Evolutionary conservation across 2,797 vertebrate species (phyloP).

Genomic region (Urophycis tenuis): DNA sequence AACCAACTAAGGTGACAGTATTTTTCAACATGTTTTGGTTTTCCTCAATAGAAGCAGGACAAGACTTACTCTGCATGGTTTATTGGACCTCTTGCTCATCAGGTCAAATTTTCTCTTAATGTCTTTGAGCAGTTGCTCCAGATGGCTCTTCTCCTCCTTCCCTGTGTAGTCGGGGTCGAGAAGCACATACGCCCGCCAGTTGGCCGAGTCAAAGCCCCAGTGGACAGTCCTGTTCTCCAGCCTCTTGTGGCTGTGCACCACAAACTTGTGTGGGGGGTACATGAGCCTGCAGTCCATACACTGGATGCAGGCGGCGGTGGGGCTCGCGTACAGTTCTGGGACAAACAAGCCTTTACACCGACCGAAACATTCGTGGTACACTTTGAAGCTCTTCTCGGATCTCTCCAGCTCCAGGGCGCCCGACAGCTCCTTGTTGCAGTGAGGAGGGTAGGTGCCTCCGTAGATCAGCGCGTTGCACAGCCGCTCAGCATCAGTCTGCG

Average conservation of each 20-base stretch:
- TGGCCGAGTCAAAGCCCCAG: slow-evolving; percentile 96
- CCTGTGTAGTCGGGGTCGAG: slow-evolving; percentile 89
- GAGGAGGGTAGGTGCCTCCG: slow-evolving; percentile 74
- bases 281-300: slow-evolving; percentile 93
- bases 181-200: slow-evolving; percentile 94
- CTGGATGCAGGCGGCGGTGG: slow-evolving; percentile 87
- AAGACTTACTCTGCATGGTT: slow-evolving; percentile 68
- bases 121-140: slow-evolving; percentile 84
- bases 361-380: slow-evolving; percentile 94
- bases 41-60: slow-evolving; percentile 3
- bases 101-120: slow-evolving; percentile 89
- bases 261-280: slow-evolving; percentile 92
- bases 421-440: slow-evolving; percentile 70
- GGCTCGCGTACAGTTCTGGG: slow-evolving; percentile 85
- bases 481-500: slow-evolving; percentile 92
- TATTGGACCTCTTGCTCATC: slow-evolving; percentile 66
- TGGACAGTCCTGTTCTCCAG: slow-evolving; percentile 96
- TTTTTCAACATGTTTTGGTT: background rate
- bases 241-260: slow-evolving; percentile 93
- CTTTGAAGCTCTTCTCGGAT: slow-evolving; percentile 88
- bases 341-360: slow-evolving; percentile 92
- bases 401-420: slow-evolving; percentile 79
- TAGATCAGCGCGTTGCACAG: slow-evolving; percentile 92
- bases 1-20: background rate
- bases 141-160: slow-evolving; percentile 79